Evolutionary conservation across 2,113 vertebrate species (phyloP), one percentile per base, ranked within the genome.

Genomic region (Osmerus mordax): DNA sequence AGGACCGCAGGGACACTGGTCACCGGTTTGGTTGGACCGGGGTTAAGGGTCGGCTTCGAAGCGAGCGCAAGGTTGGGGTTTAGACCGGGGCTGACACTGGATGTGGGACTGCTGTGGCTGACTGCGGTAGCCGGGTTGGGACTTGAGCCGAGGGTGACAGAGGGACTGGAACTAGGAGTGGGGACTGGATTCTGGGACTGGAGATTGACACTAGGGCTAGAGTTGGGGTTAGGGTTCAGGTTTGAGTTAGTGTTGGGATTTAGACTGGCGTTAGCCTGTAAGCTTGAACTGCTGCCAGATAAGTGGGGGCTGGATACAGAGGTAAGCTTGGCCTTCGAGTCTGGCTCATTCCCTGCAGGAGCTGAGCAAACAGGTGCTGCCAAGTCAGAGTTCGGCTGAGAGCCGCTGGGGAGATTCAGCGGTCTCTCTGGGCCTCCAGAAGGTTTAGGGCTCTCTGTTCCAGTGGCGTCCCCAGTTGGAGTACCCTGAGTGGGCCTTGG

Each of bases 1-100:
- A 96, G 89, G 29, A 94, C 92, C 3, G 94, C 89, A 81, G 95
- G 89, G 79, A 92, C 90, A 77, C 74, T 92, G 79, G 92, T 88
- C 62, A 92, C 77, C 72, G 91, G 77, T 7, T 88, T 95, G 72
- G 5, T 47, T 47, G 92, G 84, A 85, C 83, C 93, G 23, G 84
- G 59, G 70, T 71, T 71, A 28, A 16, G 51, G 70, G 58, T 87
- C 66, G 81, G 66, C 75, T 88, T 92, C 0, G 75, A 70, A 80
- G 19, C 74, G 18, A 74, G 56, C n/a, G 72, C 74, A 66, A 83
- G 69, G 68, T 74, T 90, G 47, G 86, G 62, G 67, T 65, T 81
- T 21, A 73, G 75, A 79, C 64, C 84, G 53, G 78, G 75, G 55
- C 72, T 81, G 16, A 88, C 19, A 53, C 77, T 72, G 18, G 72